A percentile compares a stretch with the other conserved stretches of the same genome.
phyloP scores from a whole-genome alignment of 2,888 invertebrate species.

The Fissipunctia ypsillon region DNA sequence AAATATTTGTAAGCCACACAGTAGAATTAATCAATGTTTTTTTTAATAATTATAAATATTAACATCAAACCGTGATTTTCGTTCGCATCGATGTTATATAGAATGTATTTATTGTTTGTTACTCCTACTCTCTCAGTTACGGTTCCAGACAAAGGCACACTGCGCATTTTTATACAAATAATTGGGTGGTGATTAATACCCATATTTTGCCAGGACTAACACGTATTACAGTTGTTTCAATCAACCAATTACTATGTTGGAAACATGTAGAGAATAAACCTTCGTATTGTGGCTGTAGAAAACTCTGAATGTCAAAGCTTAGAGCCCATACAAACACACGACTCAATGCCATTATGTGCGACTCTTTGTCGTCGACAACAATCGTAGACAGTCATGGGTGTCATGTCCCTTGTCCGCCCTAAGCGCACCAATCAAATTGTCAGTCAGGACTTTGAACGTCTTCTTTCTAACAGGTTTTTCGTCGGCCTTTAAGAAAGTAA shows the following conservation, averaged over 20 bases:
- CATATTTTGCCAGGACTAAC: neutral
- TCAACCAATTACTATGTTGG: neutral
- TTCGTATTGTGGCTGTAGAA: neutral
- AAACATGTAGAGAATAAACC: neutral
- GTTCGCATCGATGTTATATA: neutral
- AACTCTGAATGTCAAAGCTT: neutral
- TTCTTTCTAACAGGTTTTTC: neutral
- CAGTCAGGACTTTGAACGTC: neutral
- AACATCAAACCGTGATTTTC: neutral
- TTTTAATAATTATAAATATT: neutral
- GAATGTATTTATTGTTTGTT: neutral
- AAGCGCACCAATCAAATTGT: neutral
- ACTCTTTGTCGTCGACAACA: neutral
- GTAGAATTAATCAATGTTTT: neutral
- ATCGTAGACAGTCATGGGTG: neutral
- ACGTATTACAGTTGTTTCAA: neutral
- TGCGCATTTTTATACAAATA: neutral
- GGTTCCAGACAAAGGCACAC: neutral
- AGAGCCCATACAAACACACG: neutral
- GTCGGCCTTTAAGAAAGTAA: neutral
- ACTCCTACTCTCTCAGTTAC: neutral
- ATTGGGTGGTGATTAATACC: neutral
- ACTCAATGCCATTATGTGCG: neutral
- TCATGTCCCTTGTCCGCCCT: neutral
- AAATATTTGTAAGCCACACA: conserved; percentile 16